These are phyloP conservation scores for Pyrocoelia pectoralis DNA, from an alignment of 2,888 invertebrate genomes.

Conservation along the genomic window DNA sequence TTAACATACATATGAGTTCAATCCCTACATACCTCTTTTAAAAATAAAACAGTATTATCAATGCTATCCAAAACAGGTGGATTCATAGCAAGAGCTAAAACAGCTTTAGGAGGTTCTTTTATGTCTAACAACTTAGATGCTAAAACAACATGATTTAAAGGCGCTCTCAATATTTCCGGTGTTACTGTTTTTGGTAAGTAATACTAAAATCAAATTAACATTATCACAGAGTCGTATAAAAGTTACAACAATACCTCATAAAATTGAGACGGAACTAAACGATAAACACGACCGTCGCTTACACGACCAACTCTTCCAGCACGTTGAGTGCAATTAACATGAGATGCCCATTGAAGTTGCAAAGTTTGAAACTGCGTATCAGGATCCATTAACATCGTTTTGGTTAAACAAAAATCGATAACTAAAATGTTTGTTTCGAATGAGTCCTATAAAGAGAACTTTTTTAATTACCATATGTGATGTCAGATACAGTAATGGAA, in stretches of 20 bases:
- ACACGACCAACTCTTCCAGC: slow-evolving; percentile 92
- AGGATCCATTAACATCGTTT: slow-evolving; percentile 78
- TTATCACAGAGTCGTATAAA: background rate
- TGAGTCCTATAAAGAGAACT: slow-evolving; percentile 5
- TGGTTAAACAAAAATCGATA: slow-evolving; percentile 93
- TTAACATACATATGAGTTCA: background rate
- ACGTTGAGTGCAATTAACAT: slow-evolving; percentile 88
- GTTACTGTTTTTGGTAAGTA: slow-evolving; percentile 63
- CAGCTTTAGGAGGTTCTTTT: slow-evolving; percentile 77
- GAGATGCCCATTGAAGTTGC: slow-evolving; percentile 86
- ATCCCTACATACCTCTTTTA: slow-evolving; percentile 74
- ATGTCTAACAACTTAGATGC: slow-evolving; percentile 83
- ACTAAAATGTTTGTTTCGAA: slow-evolving; percentile 66
- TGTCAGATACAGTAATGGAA: slow-evolving; percentile 89
- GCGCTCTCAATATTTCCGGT: slow-evolving; percentile 84
- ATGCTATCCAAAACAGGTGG: slow-evolving; percentile 88
- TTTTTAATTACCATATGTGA: slow-evolving; percentile 72
- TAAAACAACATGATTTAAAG: slow-evolving; percentile 81
- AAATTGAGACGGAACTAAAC: slow-evolving; percentile 74
- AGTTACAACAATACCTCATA: slow-evolving; percentile 62
- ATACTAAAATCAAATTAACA: slow-evolving; percentile 12
- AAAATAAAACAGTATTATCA: slow-evolving; percentile 77
- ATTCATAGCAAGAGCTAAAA: slow-evolving; percentile 85
- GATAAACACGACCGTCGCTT: slow-evolving; percentile 83
- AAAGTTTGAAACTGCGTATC: slow-evolving; percentile 81